Evolutionary conservation across 2,797 vertebrate genomes (phyloP).

Genomic region (Iguana delicatissima): DNA sequence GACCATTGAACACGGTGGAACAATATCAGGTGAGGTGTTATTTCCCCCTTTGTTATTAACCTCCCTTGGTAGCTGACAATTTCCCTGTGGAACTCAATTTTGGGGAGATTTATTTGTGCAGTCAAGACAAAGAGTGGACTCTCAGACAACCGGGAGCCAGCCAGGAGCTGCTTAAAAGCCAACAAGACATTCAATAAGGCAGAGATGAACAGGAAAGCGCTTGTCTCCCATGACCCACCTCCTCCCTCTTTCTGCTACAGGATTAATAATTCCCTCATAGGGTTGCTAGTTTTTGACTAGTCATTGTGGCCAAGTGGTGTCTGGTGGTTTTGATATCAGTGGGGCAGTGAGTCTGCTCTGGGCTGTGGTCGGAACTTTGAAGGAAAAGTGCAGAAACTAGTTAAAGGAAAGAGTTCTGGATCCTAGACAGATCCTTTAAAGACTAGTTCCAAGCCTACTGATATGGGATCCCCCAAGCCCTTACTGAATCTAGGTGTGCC

Average conservation of each 20-base stretch:
- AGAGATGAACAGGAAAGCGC: background rate
- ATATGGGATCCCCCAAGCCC: too few species aligned
- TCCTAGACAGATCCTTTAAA: too few species aligned
- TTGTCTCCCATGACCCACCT: background rate
- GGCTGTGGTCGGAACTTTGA: too few species aligned
- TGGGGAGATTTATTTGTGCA: conserved; percentile 63
- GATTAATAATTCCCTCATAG: background rate
- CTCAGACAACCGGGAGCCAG: conserved; percentile 10
- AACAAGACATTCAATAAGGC: background rate
- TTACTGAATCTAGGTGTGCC: too few species aligned
- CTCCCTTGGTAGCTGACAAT: conserved; percentile 11
- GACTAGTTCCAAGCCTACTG: too few species aligned
- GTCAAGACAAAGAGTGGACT: background rate
- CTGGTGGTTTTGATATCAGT: too few species aligned
- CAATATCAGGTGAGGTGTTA: conserved; percentile 56
- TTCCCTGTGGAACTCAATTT: conserved; percentile 62
- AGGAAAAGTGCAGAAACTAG: too few species aligned
- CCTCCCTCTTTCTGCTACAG: background rate
- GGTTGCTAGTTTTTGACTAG: background rate
- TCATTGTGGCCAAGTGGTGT: background rate
- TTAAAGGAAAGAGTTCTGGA: too few species aligned
- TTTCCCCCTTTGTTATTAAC: conserved; percentile 59
- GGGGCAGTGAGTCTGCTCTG: too few species aligned
- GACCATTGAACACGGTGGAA: conserved; percentile 12
- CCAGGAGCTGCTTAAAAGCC: conserved; percentile 17